Percentiles rank a stretch among this genome's conserved stretches.
Conservation (phyloP, 2,797 vertebrate genomes). For the Sternarchorhynchus goeldii region DNA sequence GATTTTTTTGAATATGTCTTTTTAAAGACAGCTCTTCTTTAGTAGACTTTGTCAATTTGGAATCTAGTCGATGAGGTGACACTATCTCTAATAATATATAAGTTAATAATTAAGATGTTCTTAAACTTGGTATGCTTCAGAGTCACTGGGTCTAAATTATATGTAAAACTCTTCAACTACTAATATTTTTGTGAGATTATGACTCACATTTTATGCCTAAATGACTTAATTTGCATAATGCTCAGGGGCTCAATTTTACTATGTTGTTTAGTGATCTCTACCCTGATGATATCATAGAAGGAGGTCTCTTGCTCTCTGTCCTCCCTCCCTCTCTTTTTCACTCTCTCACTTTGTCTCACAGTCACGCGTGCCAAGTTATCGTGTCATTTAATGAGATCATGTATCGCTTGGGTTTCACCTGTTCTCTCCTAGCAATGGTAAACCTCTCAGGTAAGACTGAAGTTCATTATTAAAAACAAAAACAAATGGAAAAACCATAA, state of each 20-base stretch:
- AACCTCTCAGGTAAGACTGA: slow-evolving; percentile 67
- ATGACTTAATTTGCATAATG: slow-evolving; percentile 48
- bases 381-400: slow-evolving; percentile 55
- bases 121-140: neutral
- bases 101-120: too few species aligned
- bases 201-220: slow-evolving; percentile 39
- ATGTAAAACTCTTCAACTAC: neutral
- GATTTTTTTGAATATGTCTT: too few species aligned
- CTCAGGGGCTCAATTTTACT: slow-evolving; percentile 3
- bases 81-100: too few species aligned
- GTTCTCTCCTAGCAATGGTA: slow-evolving; percentile 60
- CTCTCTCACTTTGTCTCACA: neutral
- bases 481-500: neutral
- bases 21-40: too few species aligned
- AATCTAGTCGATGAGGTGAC: too few species aligned
- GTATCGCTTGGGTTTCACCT: slow-evolving; percentile 65
- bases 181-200: slow-evolving; percentile 3
- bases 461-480: neutral
- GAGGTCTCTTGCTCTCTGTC: slow-evolving; percentile 1
- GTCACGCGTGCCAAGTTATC: slow-evolving; percentile 7
- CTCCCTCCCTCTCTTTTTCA: neutral
- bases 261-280: slow-evolving; percentile 10
- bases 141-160: neutral
- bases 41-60: too few species aligned
- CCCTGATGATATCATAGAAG: neutral